Evolutionary conservation across 2,113 vertebrate species (phyloP), one percentile per base, ranked within the genome.

Genomic region (Apteryx owenii): DNA sequence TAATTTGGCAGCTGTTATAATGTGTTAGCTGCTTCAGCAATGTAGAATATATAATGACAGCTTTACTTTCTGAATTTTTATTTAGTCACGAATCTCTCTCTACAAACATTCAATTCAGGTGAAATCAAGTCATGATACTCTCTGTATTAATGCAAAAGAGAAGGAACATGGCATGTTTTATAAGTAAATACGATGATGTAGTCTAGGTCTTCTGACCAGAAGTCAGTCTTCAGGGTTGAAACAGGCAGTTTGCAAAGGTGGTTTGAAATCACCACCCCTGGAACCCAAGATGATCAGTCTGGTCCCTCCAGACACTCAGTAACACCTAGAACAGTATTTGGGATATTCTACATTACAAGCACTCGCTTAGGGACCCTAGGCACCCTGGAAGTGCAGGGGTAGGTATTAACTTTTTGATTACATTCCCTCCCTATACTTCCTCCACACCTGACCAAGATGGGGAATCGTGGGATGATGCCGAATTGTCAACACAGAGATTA

Each of bases 1-100:
- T 96, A 97, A 96, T 95, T 95, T 94, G 70, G 84, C 94, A 95
- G 91, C 81, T 97, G 93, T 91, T 97, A 79, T 58, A 92, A 91
- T 17, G 78, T 80, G 89, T 95, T 94, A 95, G 83, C 78, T 95
- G 81, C 76, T 97, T 85, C 76, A 85, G 87, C 71, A 92, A 66
- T 10, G 40, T 44, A 85, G 84, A 95, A 95, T 89, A 77, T 61
- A 70, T 82, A 92, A 95, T 77, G 93, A 95, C 36, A 87, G 58
- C 62, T 82, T 89, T 85, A 94, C 84, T 91, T 92, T 62, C 70
- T 66, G 89, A 87, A 88, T 95, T 97, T 82, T 94, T 87, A 93
- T 89, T 94, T 94, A 94, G 86, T 70, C 76, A 95, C 7, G 1
- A 76, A 88, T 48, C 71, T 72, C 66, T 48, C 60, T 36, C 60